Base-by-base conservation (phyloP, 2,888 invertebrate species). In the Toxonevra muliebris region DNA sequence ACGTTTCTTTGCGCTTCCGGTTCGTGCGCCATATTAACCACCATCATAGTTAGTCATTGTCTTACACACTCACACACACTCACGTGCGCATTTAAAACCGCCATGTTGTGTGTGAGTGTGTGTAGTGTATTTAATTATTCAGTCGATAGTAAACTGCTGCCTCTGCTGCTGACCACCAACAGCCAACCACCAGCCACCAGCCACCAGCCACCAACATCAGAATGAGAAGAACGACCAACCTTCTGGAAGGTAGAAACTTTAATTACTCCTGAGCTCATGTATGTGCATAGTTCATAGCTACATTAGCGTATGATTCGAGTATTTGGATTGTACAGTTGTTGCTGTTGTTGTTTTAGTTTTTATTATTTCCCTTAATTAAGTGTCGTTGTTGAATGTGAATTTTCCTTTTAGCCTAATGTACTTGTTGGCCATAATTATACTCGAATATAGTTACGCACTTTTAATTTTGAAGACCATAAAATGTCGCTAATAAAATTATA, bases 1-100 rank as follows among this genome's bases (percentile, higher is more conserved):
- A 79, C 73, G 76, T 66, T 77, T 74, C 73, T 76, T 73, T 76
- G 76, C 77, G 75, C 75, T 80, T 79, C 78, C 74, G 80, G 69
- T 74, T 71, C 68, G 71, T 42, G 63, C 19, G 59, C 58, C 55
- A 50, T 52, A 48, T 61, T 62, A 53, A 57, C 64, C 55, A 64
- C 64, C 64, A 53, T 50, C 20, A 15, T 57, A 58, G 41, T 54
- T 55, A 43, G 42, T 53, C 43, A 41, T 12, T 15, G 30, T 43
- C 52, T 48, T 59, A 59, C 62, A 53, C 52, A 53, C 42, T 17
- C 61, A 59, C 45, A 68, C 43, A 52, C 17, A 66, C 50, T 55
- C 11, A 40, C 20, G 13, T 2, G 7, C n/a, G 20, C 30, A 60
- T 48, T 30, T 20, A 60, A 48, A 53, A 19, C 15, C 40, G 9